phyloP scores from a whole-genome alignment of 2,888 invertebrate genomes.

The Onchidella celtica region DNA sequence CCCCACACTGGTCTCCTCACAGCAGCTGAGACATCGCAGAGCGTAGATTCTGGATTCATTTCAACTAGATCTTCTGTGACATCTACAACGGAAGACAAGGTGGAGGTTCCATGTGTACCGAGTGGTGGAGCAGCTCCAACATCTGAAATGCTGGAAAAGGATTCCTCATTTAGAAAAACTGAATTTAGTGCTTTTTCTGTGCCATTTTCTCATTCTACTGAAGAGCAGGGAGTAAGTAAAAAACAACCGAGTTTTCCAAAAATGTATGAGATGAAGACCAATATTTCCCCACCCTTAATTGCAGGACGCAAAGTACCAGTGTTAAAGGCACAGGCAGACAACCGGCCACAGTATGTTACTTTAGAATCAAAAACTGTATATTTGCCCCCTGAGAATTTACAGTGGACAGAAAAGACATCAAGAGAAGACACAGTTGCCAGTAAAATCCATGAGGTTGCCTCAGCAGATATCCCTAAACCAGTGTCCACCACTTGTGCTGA shows the following conservation, averaged over 20 bases:
- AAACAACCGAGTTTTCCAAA: no score
- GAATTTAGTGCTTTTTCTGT: no score
- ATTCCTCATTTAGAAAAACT: no score
- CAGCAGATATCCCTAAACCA: background rate
- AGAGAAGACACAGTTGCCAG: background rate
- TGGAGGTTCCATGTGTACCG: no score
- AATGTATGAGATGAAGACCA: no score
- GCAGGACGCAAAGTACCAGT: no score
- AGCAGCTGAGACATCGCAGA: background rate
- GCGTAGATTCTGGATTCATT: constrained; percentile 31
- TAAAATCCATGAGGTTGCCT: background rate
- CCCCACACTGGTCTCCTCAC: background rate
- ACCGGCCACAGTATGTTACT: constrained; percentile 35
- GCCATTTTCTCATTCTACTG: no score
- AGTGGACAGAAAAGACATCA: background rate
- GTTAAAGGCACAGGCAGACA: no score
- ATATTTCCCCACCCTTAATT: no score
- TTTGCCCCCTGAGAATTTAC: background rate
- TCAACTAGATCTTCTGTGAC: constrained; percentile 22
- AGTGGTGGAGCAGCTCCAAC: no score
- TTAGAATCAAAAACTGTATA: constrained; percentile 35
- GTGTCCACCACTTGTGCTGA: background rate
- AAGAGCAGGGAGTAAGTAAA: no score
- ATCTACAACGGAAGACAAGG: constrained; percentile 13
- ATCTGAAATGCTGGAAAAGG: no score